A percentile compares a stretch with the other conserved stretches of the same genome.
Evolutionary conservation across 92 coral and sea anemone genomes (phyloP).

Genomic region (Umimayanthus chanpuru): DNA sequence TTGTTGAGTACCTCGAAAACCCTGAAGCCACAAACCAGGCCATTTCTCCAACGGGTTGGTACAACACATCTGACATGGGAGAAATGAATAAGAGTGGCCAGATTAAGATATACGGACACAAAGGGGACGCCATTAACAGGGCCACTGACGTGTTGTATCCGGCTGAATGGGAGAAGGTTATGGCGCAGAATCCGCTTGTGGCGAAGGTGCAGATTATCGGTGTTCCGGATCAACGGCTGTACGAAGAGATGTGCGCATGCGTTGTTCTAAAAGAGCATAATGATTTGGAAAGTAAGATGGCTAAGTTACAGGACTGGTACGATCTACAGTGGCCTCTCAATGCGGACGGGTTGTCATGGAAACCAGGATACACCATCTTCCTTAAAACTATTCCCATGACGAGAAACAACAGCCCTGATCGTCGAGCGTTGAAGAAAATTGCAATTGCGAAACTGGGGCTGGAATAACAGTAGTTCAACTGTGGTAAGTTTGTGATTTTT

Average conservation of each 20-base stretch:
- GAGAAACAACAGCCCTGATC: slow-evolving; percentile 39
- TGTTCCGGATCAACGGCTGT: slow-evolving; percentile 65
- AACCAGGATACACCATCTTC: slow-evolving; percentile 51
- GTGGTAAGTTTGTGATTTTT: no score
- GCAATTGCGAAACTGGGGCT: slow-evolving; percentile 42
- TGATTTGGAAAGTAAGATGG: background rate
- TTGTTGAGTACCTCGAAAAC: slow-evolving; percentile 45
- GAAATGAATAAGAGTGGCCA: slow-evolving; percentile 41
- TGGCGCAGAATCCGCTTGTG: slow-evolving; percentile 45
- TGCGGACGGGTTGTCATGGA: slow-evolving; percentile 41
- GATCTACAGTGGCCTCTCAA: slow-evolving; percentile 31
- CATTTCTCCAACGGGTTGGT: slow-evolving; percentile 54
- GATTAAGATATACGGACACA: slow-evolving; percentile 51
- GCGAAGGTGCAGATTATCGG: slow-evolving; percentile 55
- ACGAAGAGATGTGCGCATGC: slow-evolving; percentile 63
- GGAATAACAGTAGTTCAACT: no score
- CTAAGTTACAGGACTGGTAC: slow-evolving; percentile 44
- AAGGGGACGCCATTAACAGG: slow-evolving; percentile 53
- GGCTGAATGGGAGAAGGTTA: slow-evolving; percentile 47
- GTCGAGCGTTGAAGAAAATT: slow-evolving; percentile 41
- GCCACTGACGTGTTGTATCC: slow-evolving; percentile 52
- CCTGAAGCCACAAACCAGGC: slow-evolving; percentile 41
- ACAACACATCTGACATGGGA: slow-evolving; percentile 49
- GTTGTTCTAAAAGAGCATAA: slow-evolving; percentile 41
- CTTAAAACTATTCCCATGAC: slow-evolving; percentile 48